Evolutionary conservation across 2,113 vertebrate genomes (phyloP), one percentile per base, ranked within the genome.

Genomic region (Galemys pyrenaicus): DNA sequence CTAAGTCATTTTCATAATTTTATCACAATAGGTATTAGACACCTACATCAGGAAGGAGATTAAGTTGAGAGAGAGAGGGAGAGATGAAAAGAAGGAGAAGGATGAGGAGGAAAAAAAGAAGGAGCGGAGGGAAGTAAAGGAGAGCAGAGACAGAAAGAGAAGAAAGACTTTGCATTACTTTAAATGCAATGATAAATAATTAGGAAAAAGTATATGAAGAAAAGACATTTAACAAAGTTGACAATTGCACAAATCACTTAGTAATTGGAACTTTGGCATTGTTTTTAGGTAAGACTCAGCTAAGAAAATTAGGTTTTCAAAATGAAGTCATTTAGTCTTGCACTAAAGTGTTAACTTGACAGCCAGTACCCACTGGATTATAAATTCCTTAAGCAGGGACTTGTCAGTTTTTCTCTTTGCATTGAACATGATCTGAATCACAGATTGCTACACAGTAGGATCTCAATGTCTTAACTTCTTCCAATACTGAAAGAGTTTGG

Each of bases 1-100:
- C 73, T 88, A 75, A 78, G 10, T 77, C 10, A 44, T 87, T 92
- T 90, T 92, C 46, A 67, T 9, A n/a, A 16, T 60, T 93, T 92
- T 87, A 46, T 87, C 77, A 92, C 68, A 79, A 20, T 64, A 75
- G 64, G 3, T 24, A 24, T 41, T 26, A 41, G 32, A 44, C 22
- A 17, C 60, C 35, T 41, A 41, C 39, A 24, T 90, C 46, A 84
- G 64, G 78, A 85, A 46, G 30, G 26, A 58, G 15, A 73, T 0
- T 22, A 15, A 30, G n/a, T 64, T 12, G 60, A 49, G 17, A 28
- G 26, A 20, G n/a, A 51, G 20, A 32, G 68, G 46, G 79, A 13
- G 6, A 7, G 35, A n/a, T 2, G 32, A 13, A 67, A 41, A 49
- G 3, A 32, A 28, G 12, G n/a, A 44, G 44, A 28, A 5, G 22